Conservation (phyloP, 2,797 vertebrate genomes). For the Muscicapa comitata region DNA sequence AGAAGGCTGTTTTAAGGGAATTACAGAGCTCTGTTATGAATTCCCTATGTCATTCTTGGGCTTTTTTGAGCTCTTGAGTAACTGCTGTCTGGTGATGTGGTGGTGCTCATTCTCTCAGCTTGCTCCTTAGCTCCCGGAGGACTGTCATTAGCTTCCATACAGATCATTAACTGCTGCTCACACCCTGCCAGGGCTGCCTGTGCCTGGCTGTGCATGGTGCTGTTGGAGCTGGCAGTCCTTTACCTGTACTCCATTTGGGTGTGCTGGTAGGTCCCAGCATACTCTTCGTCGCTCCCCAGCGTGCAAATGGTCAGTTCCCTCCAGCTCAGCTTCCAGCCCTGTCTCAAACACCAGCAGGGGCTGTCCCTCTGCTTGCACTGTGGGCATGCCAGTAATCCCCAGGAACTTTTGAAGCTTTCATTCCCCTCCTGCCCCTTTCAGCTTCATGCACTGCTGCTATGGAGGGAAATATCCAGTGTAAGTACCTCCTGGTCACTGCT, state of each 20-base stretch:
- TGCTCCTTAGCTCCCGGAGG: background rate
- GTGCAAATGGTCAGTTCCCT: background rate
- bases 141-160: background rate
- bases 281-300: background rate
- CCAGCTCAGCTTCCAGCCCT: background rate
- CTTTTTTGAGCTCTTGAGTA: background rate
- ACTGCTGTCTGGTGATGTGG: background rate
- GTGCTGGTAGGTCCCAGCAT: accelerated
- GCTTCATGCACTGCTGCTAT: background rate
- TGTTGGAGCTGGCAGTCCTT: background rate
- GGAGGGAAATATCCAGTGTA: background rate
- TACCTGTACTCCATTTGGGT: background rate
- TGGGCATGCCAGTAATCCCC: too few species aligned
- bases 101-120: background rate
- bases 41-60: background rate
- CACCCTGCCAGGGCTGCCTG: background rate
- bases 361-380: accelerated
- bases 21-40: background rate
- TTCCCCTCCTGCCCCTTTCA: background rate
- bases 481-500: background rate
- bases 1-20: background rate
- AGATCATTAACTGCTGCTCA: background rate
- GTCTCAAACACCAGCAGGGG: background rate
- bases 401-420: background rate
- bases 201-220: accelerated